phyloP scores from a whole-genome alignment of 2,113 vertebrate species.

The Sorex araneus region DNA sequence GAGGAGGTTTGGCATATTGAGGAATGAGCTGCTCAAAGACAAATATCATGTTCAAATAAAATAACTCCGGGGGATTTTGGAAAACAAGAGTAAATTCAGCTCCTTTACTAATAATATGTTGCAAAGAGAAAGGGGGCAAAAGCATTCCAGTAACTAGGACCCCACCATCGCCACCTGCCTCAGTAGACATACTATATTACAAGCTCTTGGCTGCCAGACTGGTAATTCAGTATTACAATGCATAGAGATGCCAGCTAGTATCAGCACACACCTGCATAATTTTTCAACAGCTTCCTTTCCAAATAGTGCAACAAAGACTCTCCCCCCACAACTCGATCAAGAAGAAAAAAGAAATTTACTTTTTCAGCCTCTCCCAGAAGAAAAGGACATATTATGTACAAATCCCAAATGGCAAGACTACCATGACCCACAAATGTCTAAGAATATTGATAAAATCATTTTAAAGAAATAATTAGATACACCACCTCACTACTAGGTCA shows the following conservation, averaged over 20 bases:
- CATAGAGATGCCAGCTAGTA: slow-evolving; percentile 82
- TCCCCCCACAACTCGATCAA: not conserved
- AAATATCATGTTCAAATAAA: slow-evolving; percentile 84
- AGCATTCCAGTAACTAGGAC: slow-evolving; percentile 89
- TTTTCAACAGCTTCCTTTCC: slow-evolving; percentile 78
- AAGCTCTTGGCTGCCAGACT: slow-evolving; percentile 89
- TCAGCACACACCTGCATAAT: slow-evolving; percentile 87
- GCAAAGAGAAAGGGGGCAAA: slow-evolving; percentile 82
- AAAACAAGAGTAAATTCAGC: slow-evolving; percentile 91
- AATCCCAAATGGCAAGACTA: slow-evolving; percentile 22
- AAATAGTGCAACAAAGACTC: slow-evolving; percentile 76
- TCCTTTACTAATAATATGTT: slow-evolving; percentile 91
- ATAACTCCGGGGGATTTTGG: slow-evolving; percentile 81
- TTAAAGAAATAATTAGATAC: slow-evolving; percentile 22
- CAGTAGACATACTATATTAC: slow-evolving; percentile 90
- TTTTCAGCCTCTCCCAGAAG: slow-evolving; percentile 58
- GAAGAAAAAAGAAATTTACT: slow-evolving; percentile 55
- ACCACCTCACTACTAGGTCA: not conserved
- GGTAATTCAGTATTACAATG: slow-evolving; percentile 87
- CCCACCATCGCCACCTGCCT: slow-evolving; percentile 90
- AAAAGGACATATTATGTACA: not conserved
- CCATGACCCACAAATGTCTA: not conserved
- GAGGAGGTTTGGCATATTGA: slow-evolving; percentile 39
- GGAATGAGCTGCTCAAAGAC: slow-evolving; percentile 64
- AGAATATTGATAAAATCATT: slow-evolving; percentile 1